Conservation (phyloP, 2,888 invertebrate genomes). For the Mimachlamys varia region DNA sequence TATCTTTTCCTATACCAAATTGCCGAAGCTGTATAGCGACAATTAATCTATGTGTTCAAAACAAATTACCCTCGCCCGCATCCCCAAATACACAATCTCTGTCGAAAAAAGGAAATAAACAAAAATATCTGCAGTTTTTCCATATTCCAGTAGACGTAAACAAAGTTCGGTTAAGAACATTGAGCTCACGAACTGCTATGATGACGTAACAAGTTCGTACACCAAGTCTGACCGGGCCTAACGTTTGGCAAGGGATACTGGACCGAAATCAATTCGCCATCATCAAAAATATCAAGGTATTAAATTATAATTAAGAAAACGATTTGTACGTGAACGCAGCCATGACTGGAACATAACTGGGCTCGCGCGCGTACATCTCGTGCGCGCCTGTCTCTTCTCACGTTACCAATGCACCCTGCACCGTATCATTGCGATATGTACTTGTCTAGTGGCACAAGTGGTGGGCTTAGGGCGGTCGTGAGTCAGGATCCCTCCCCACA, state of each 20-base stretch:
- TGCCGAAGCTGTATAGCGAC: no score
- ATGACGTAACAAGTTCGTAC: not conserved
- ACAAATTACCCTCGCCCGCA: no score
- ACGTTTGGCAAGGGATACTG: not conserved
- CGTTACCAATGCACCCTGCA: not conserved
- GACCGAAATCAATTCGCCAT: not conserved
- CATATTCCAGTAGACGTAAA: no score
- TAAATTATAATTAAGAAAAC: slow-evolving; percentile 19
- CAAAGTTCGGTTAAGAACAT: no score
- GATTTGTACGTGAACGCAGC: not conserved
- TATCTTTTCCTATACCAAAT: no score
- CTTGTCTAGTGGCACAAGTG: not conserved
- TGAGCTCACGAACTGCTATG: no score
- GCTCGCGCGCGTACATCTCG: not conserved
- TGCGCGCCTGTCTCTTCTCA: not conserved
- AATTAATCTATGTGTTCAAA: no score
- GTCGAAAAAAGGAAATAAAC: no score
- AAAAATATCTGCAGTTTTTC: no score
- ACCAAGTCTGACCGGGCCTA: not conserved
- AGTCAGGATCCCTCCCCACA: not conserved
- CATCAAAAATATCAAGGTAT: slow-evolving; percentile 19
- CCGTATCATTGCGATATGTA: not conserved
- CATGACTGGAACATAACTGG: not conserved
- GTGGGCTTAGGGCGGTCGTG: slow-evolving; percentile 8
- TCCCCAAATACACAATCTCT: no score